Percentiles rank a stretch among this genome's conserved stretches.
These are phyloP conservation scores for Pollicipes pollicipes DNA, from an alignment of 1,140 invertebrate genomes.

Conservation along the genomic window DNA sequence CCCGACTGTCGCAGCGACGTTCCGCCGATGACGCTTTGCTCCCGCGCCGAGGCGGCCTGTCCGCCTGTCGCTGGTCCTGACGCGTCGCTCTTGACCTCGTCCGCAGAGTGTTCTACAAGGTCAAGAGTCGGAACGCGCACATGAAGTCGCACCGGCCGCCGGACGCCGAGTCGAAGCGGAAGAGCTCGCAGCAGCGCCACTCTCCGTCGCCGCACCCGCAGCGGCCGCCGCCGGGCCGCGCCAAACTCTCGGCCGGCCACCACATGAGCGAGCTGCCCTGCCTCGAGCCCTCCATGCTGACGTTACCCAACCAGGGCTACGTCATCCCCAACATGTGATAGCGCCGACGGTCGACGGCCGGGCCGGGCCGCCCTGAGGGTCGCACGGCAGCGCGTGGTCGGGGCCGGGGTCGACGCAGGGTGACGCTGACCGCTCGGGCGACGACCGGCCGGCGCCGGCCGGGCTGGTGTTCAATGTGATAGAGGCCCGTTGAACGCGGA, in stretches of 20 bases:
- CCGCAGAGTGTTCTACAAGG: slow-evolving; percentile 83
- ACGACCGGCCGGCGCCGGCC: too few species aligned
- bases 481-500: background rate
- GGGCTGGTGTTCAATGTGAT: background rate
- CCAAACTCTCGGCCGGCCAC: background rate
- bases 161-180: slow-evolving; percentile 14
- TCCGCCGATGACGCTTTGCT: too few species aligned
- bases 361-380: too few species aligned
- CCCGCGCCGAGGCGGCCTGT: too few species aligned
- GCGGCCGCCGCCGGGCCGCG: too few species aligned
- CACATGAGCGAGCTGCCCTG: background rate
- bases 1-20: too few species aligned
- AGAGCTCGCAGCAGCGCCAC: background rate
- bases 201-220: background rate
- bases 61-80: too few species aligned
- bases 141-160: slow-evolving; percentile 71
- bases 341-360: too few species aligned
- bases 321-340: slow-evolving; percentile 1
- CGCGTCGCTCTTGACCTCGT: too few species aligned
- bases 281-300: background rate
- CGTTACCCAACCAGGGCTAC: background rate
- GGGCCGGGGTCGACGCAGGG: too few species aligned
- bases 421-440: too few species aligned
- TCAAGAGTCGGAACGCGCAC: slow-evolving; percentile 92
- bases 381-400: too few species aligned